phyloP scores from a whole-genome alignment of 1,140 invertebrate genomes.

The Papilio polyxenes region DNA sequence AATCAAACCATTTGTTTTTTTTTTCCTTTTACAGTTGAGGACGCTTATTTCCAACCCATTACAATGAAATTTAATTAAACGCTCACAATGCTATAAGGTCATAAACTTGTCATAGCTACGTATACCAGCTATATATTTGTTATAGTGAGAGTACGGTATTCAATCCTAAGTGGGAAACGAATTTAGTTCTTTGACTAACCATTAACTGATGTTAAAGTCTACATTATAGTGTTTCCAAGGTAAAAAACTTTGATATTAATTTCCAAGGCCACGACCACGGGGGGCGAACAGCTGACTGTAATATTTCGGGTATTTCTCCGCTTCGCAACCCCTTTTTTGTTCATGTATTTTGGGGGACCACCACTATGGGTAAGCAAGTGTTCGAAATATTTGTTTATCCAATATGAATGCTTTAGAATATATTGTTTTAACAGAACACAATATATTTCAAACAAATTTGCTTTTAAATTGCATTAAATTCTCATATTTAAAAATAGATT shows the following conservation, averaged over 20 bases:
- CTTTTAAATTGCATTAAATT: not conserved
- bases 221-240: conserved; percentile 3
- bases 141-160: no score
- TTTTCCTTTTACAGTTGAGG: no score
- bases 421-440: not conserved
- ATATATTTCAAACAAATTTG: not conserved
- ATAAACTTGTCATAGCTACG: no score
- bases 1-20: not conserved
- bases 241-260: conserved; percentile 5
- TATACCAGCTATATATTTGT: no score
- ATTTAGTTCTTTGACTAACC: not conserved
- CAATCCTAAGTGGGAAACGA: not conserved
- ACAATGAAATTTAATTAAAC: no score
- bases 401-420: not conserved
- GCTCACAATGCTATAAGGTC: no score
- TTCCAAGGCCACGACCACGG: conserved; percentile 19
- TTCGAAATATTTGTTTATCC: conserved; percentile 12
- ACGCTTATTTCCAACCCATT: no score
- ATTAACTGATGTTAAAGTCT: conserved; percentile 18
- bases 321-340: conserved; percentile 35
- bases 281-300: conserved; percentile 24
- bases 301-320: conserved; percentile 26
- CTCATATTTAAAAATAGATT: no score
- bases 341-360: conserved; percentile 28
- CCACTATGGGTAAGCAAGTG: conserved; percentile 23